phyloP scores from a whole-genome alignment of 2,113 vertebrate species.

The Menura novaehollandiae region DNA sequence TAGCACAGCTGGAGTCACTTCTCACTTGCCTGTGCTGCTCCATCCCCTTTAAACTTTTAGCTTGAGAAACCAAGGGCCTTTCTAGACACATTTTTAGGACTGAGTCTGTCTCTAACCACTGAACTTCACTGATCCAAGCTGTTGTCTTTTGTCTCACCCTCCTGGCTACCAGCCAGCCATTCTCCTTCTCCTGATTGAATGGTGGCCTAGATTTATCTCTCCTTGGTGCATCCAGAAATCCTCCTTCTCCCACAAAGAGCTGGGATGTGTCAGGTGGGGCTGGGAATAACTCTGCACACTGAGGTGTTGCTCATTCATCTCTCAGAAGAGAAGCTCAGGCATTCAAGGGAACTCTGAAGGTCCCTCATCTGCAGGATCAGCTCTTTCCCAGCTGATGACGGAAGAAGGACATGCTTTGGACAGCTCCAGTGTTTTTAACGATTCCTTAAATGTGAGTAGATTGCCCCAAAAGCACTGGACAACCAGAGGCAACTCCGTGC shows the following conservation, averaged over 20 bases:
- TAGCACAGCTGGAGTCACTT: neutral
- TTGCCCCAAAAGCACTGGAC: neutral
- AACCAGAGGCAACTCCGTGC: neutral
- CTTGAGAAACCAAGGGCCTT: neutral
- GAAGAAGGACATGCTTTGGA: neutral
- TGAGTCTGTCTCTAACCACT: neutral
- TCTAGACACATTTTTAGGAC: neutral
- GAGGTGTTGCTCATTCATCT: conserved; percentile 5
- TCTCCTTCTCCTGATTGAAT: neutral
- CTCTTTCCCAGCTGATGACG: conserved; percentile 12
- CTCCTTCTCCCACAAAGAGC: neutral
- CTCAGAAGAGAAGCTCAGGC: neutral
- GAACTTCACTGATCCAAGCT: neutral
- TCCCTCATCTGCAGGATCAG: conserved; percentile 48
- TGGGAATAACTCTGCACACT: neutral
- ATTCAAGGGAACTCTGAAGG: neutral
- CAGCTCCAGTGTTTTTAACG: neutral
- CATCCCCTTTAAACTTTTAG: neutral
- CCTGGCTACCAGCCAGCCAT: neutral
- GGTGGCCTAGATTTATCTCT: neutral
- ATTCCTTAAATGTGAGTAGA: neutral
- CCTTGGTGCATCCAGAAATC: neutral
- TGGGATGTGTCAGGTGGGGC: neutral
- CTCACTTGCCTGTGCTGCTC: neutral
- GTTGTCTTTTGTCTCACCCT: neutral